Base-by-base conservation (phyloP, 2,888 invertebrate genomes). In the Macrosiphum euphorbiae region DNA sequence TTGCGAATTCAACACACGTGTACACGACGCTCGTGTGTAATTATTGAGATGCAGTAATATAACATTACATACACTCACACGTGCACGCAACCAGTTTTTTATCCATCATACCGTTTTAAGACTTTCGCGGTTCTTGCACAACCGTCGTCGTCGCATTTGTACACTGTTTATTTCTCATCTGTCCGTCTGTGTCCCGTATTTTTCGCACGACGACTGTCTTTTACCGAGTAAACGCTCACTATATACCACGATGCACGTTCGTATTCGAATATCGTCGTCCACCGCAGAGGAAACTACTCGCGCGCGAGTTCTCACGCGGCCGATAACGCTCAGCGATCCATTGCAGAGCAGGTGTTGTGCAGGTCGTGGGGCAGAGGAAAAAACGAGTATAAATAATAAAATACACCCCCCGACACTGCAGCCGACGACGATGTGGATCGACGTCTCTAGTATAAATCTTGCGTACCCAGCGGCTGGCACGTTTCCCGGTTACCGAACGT, bases 1-100 rank as follows among this genome's bases (percentile, higher is more conserved):
- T 86, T 94, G 84, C 41, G 90, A 90, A 94, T 94, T 94, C 90
- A 90, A 41, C 86, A 67, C 94, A 94, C 94, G 90, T 90, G 90
- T 67, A 58, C 84, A n/a, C 47, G 20, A 88, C 88, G 87, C 41
- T n/a, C 41, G 86, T 88, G 88, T 78, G 88, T 94, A 94, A 94
- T 94, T 90, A 94, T 94, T 86, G 41, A 52, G 61, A 44, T 88
- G 67, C 90, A 86, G 55, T 93, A 93, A 85, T 78, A 88, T 16
- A 87, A 50, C 52, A 50, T 52, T 28, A 13, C 41, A 41, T 5
- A 92, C 61, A 28, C 58, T n/a, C 90, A 55, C 41, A 85, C 44
- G 20, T 47, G 16, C 26, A 88, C 87, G 67, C 67, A 90, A 94
- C 90, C 90, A 52, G 90, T 90, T 87, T 88, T 28, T 55, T 89